phyloP scores from a whole-genome alignment of 1,140 invertebrate species.

The Hypsibius dujardini region DNA sequence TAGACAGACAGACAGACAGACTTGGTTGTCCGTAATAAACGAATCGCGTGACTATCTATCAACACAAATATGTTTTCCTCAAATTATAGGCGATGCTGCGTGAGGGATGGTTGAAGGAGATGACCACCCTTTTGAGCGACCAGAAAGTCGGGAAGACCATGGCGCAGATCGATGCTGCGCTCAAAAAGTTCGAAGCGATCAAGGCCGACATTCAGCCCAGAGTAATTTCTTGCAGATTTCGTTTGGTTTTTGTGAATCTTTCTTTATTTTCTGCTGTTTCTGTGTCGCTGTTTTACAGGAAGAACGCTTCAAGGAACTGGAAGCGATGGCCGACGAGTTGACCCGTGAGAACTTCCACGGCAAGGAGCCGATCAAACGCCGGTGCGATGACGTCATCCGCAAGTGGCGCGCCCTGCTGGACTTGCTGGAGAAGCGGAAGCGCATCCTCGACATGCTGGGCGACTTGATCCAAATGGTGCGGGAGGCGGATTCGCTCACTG shows the following conservation, averaged over 20 bases:
- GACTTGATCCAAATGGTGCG: slow-evolving; percentile 63
- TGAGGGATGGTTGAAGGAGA: slow-evolving; percentile 87
- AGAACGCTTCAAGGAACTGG: slow-evolving; percentile 79
- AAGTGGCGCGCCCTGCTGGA: slow-evolving; percentile 70
- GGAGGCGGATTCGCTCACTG: slow-evolving; percentile 73
- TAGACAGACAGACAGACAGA: too few species aligned
- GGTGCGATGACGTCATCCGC: slow-evolving; percentile 65
- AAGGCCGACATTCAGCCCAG: slow-evolving; percentile 82
- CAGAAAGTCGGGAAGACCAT: slow-evolving; percentile 73
- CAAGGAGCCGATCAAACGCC: slow-evolving; percentile 52
- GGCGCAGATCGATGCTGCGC: slow-evolving; percentile 79
- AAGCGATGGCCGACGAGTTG: slow-evolving; percentile 72
- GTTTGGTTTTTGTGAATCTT: slow-evolving; percentile 11
- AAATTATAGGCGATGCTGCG: slow-evolving; percentile 54
- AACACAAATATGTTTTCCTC: too few species aligned
- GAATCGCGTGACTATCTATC: too few species aligned
- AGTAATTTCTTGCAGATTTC: slow-evolving; percentile 31
- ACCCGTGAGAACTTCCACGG: slow-evolving; percentile 78
- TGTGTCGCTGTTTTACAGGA: slow-evolving; percentile 41
- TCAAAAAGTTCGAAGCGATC: slow-evolving; percentile 96
- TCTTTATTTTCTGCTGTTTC: background rate
- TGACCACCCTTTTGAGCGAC: slow-evolving; percentile 86
- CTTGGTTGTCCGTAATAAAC: too few species aligned
- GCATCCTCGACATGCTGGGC: slow-evolving; percentile 48
- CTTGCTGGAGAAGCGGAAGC: slow-evolving; percentile 64